A percentile compares a stretch with the other conserved stretches of the same genome.
Conservation (phyloP, 2,113 vertebrate genomes). For the Paraplagusia blochii region DNA sequence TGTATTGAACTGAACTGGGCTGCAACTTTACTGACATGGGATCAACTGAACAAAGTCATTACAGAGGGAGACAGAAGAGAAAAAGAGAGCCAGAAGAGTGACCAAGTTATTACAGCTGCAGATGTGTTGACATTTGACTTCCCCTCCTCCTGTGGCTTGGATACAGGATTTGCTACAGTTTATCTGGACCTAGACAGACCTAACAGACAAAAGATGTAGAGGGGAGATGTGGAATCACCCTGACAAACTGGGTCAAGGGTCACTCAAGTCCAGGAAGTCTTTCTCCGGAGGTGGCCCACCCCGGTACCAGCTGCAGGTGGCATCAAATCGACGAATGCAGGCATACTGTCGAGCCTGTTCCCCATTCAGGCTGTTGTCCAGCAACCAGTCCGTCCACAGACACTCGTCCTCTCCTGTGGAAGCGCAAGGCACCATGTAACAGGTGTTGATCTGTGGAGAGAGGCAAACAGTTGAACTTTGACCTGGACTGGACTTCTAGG, state of each 20-base stretch:
- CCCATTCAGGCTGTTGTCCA: slow-evolving; percentile 80
- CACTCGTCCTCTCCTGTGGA: slow-evolving; percentile 82
- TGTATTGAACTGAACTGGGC: too few species aligned
- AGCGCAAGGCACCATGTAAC: slow-evolving; percentile 81
- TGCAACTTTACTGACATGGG: too few species aligned
- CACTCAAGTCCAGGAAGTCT: slow-evolving; percentile 82
- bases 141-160: too few species aligned
- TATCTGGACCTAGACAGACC: too few species aligned
- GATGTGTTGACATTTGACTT: too few species aligned
- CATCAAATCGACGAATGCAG: slow-evolving; percentile 83
- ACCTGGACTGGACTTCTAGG: background rate
- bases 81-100: too few species aligned
- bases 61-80: too few species aligned
- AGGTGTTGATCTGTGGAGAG: slow-evolving; percentile 83
- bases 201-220: too few species aligned
- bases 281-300: slow-evolving; percentile 80
- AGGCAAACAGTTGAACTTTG: slow-evolving; percentile 2
- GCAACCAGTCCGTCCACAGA: slow-evolving; percentile 89
- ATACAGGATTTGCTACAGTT: too few species aligned
- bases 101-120: too few species aligned
- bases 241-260: slow-evolving; percentile 75
- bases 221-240: too few species aligned
- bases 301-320: slow-evolving; percentile 87
- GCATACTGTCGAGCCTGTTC: slow-evolving; percentile 85
- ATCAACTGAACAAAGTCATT: too few species aligned